Evolutionary conservation across 1,140 invertebrate genomes (phyloP), one percentile per base, ranked within the genome.

Genomic region (Lucilia cuprina): DNA sequence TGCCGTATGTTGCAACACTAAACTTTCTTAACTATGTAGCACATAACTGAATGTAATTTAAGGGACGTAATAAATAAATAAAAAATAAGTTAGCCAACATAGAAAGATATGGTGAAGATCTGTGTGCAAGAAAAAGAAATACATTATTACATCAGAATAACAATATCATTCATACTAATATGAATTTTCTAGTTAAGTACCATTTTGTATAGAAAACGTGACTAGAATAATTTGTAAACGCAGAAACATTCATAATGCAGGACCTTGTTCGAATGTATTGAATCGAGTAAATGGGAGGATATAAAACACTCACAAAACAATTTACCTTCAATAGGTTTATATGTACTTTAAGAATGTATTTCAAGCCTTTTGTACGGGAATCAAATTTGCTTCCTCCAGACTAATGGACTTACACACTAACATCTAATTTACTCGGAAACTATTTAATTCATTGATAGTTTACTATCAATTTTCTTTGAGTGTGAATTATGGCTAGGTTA

Each of bases 171-270:
- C 41, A 19, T 80, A 49, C 41, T 49, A 80, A 80, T 80, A 80
- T 80, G 77, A 80, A 80, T 80, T 80, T 80, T 50, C 77, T 50
- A 80, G 77, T 80, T 50, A 80, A 80, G 77, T 80, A 80, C 41
- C 77, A 80, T 80, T 80, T 80, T 80, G 77, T 47, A 41, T 9
- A 19, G 25, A 49, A 80, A 80, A 80, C 77, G 77, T 80, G 77
- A 80, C 77, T 50, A 8, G 77, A 80, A 80, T 80, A 47, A 80
- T 55, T 55, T 55, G 12, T 5, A 2, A 7, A 8, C 7, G 41
- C 41, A 41, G 10, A 41, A 41, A 41, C 5, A 41, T 41, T 41
- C 41, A 41, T 41, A 41, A 41, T 41, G 41, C 7, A 41, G 25
- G 41, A 41, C 41, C 41, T 41, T 41, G 2, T 41, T 41, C 41